Base-by-base conservation (phyloP, 2,888 invertebrate genomes). In the Salticus scenicus region DNA sequence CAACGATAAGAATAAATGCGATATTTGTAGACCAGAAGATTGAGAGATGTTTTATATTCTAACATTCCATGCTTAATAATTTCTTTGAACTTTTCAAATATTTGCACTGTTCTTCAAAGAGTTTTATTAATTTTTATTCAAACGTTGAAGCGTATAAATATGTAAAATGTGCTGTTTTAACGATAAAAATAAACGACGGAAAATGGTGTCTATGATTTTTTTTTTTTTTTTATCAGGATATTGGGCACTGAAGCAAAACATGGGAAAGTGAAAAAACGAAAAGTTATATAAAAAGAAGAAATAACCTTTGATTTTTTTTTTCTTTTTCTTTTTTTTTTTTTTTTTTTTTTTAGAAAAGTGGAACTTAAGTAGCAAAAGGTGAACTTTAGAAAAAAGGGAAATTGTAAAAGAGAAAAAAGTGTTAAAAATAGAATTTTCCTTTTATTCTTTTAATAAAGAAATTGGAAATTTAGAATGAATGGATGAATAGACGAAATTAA, bases 91-190 rank as follows among this genome's bases (percentile, higher is more conserved):
- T n/a, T 47, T 47, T n/a, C 17, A 47, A 47, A 47, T 47, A 47
- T 47, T 47, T 47, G 47, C 47, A 12, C n/a, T 47, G 47, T 47
- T 47, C 47, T 47, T 47, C 47, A 47, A 7, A 47, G 17, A 47
- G 2, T 47, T 47, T 47, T 47, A 47, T 47, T 47, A 47, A 47
- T 47, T 47, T 47, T 47, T 47, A 47, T 47, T 47, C 47, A 47
- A 47, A 47, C 47, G 10, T 47, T 47, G 47, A 47, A 47, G 47
- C 8, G 47, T 47, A 47, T 47, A 17, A 17, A 47, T 12, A 47
- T n/a, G 47, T 5, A 47, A 47, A 47, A 17, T 47, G 10, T 47
- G 47, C 17, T 47, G 47, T 47, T 47, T 47, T 47, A 47, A 17
- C 17, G 8, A 17, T 17, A 37, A 47, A 47, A n/a, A 47, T 17